These are phyloP conservation scores for Philypnodon macrostomus DNA, from an alignment of 2,797 vertebrate species.

Conservation along the genomic window DNA sequence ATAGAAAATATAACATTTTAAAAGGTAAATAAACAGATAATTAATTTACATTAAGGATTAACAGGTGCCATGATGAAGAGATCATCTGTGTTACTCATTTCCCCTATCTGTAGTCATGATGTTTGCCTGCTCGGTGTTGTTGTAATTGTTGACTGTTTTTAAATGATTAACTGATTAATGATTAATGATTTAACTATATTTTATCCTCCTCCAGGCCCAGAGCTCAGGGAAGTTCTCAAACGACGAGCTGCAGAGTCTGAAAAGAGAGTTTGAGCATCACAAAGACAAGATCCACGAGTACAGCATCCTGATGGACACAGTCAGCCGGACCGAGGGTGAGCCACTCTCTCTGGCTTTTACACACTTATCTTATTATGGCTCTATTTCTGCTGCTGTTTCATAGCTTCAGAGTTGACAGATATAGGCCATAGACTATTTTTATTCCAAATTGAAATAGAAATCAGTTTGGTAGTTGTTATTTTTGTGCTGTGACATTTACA, in stretches of 20 bases:
- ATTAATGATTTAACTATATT: no score
- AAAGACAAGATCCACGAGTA: slow-evolving; percentile 91
- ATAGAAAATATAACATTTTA: no score
- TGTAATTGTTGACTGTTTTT: no score
- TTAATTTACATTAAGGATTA: no score
- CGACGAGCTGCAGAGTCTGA: slow-evolving; percentile 87
- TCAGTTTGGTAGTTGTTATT: background rate
- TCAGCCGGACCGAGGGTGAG: slow-evolving; percentile 89
- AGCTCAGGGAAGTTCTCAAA: slow-evolving; percentile 89
- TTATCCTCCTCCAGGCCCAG: slow-evolving; percentile 90
- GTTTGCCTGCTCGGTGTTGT: no score
- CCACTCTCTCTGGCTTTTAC: slow-evolving; percentile 1
- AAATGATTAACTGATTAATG: no score
- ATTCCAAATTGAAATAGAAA: background rate
- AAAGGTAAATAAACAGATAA: no score
- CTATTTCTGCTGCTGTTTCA: background rate
- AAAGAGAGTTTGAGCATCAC: slow-evolving; percentile 91
- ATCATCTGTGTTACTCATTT: no score
- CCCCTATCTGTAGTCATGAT: no score
- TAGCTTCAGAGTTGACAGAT: background rate
- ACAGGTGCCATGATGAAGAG: no score
- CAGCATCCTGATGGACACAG: slow-evolving; percentile 86
- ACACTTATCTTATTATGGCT: background rate
- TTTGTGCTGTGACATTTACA: background rate
- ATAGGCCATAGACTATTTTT: background rate